Conservation (phyloP, 2,797 vertebrate genomes). For the Pseudocheirus occidentalis region DNA sequence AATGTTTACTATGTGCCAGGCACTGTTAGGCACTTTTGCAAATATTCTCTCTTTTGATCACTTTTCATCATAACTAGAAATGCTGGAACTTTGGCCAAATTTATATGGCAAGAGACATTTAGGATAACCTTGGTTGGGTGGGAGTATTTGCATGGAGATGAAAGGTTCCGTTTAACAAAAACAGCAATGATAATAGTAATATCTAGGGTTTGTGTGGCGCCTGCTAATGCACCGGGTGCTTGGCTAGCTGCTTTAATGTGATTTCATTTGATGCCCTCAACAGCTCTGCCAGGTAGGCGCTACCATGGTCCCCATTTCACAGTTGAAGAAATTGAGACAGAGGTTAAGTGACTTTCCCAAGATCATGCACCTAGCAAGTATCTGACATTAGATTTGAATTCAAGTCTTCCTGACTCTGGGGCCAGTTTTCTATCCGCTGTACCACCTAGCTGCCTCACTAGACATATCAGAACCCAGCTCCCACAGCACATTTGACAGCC, state of each 20-base stretch:
- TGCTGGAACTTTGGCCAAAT: neutral
- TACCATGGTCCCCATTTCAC: neutral
- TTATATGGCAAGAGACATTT: neutral
- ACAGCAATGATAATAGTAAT: no score
- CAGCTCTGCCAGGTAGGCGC: neutral
- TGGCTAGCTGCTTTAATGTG: neutral
- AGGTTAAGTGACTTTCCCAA: neutral
- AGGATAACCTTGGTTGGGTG: neutral
- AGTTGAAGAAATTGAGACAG: neutral
- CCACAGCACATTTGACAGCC: neutral
- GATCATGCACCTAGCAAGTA: neutral
- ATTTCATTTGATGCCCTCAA: neutral
- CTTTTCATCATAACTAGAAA: neutral
- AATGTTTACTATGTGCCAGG: no score
- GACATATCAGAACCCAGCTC: neutral
- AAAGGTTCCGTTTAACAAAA: neutral
- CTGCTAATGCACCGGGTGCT: neutral
- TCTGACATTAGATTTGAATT: neutral
- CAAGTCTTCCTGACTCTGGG: neutral
- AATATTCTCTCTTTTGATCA: neutral
- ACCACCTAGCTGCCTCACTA: neutral
- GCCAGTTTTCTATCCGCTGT: neutral
- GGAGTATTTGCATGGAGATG: neutral
- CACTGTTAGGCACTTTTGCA: neutral
- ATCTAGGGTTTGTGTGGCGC: neutral